phyloP scores from a whole-genome alignment of 2,888 invertebrate species.

The Hyposoter didymator region DNA sequence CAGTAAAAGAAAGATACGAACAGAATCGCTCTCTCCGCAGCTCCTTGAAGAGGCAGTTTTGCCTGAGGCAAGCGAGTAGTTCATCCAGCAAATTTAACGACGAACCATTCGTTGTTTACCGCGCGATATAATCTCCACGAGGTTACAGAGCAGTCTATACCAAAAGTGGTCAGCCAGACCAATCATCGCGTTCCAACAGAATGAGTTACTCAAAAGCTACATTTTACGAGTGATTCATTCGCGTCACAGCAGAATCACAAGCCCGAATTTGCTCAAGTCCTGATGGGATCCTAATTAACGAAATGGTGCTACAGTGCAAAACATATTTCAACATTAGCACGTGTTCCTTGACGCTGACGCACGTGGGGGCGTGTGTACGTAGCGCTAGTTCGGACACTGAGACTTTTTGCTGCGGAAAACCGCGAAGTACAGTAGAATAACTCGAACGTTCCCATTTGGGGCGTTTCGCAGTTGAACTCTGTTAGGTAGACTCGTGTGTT shows the following conservation, averaged over 20 bases:
- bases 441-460: constrained; percentile 33
- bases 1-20: constrained; percentile 3
- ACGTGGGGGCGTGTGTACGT: constrained; percentile 20
- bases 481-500: background rate
- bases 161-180: background rate
- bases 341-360: background rate
- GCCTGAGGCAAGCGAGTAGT: constrained; percentile 9
- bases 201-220: background rate
- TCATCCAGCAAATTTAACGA: background rate
- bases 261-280: background rate
- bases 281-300: background rate
- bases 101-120: constrained; percentile 5
- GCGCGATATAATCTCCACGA: background rate
- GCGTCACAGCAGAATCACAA: background rate
- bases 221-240: background rate
- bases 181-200: background rate
- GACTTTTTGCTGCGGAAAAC: constrained; percentile 67
- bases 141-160: background rate
- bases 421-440: constrained; percentile 58
- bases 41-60: constrained; percentile 8
- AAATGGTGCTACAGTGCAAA: background rate
- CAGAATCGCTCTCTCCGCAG: background rate
- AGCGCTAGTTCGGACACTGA: constrained; percentile 53
- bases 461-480: background rate
- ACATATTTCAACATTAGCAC: background rate